Evolutionary conservation across 2,888 invertebrate species (phyloP), one percentile per base, ranked within the genome.

Genomic region (Dolichopus griseipennis): DNA sequence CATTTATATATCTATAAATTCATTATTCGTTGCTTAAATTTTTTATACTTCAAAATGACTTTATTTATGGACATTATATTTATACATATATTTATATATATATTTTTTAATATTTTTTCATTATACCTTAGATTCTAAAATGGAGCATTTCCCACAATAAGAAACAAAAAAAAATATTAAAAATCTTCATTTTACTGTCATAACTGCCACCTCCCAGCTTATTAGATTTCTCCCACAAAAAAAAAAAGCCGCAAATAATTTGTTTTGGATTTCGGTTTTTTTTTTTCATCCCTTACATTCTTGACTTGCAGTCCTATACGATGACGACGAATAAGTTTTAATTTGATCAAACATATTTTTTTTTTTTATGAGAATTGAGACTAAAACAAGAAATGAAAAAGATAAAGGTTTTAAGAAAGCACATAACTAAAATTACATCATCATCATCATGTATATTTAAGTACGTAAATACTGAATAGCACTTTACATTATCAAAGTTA

Each of bases 191-290:
- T 52, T 52, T 15, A 41, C 41, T 41, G 41, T 41, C 41, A 41
- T 41, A 52, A 52, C 52, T 15, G 52, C 52, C 18, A 15, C 52
- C 15, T 18, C 52, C 52, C 52, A 52, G 18, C 52, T 52, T 52
- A 52, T 52, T 52, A 52, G 52, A 52, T 52, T 52, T 52, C 52
- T 52, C 52, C 52, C 52, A 52, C 52, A 52, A 52, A 12, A n/a
- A n/a, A n/a, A n/a, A n/a, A n/a, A n/a, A 18, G 52, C 52, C 52
- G 18, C 52, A 52, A 52, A 52, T 52, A 52, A 52, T 52, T n/a
- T 52, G 15, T 52, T 43, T 52, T 52, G 15, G 15, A 2, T 52
- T 43, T 52, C 18, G 15, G 15, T 41, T 41, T 41, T 41, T 41
- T 41, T 12, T 41, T 9, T 41, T 41, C 15, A 12, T 41, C 41